Percentiles rank a stretch among this genome's conserved stretches.
Conservation (phyloP, 2,888 invertebrate species). For the Caenorhabditis panamensis region DNA sequence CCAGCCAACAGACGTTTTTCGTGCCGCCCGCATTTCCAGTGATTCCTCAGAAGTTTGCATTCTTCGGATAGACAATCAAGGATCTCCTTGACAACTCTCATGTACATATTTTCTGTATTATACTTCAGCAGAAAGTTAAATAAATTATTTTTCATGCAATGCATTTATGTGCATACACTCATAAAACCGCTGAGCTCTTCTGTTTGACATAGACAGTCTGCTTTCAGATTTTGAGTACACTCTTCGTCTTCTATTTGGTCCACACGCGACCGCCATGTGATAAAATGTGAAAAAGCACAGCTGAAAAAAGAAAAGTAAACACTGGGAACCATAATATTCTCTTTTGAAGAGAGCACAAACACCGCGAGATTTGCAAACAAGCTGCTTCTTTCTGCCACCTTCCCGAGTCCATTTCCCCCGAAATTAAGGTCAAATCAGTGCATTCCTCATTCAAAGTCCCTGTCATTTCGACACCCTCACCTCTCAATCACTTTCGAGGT, state of each 20-base stretch:
- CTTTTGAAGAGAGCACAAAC: constrained; percentile 50
- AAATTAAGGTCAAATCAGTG: no score
- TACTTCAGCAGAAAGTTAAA: neutral
- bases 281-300: constrained; percentile 19
- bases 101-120: constrained; percentile 32
- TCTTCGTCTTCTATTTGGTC: neutral
- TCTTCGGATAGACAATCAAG: constrained; percentile 36
- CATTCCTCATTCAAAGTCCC: neutral
- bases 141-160: constrained; percentile 1
- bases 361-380: constrained; percentile 32
- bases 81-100: constrained; percentile 12
- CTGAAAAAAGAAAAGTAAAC: constrained; percentile 11
- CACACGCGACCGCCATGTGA: no score
- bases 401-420: neutral
- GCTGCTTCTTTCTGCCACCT: neutral
- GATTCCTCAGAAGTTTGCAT: constrained; percentile 38
- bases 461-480: neutral
- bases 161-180: no score
- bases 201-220: no score
- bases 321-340: constrained; percentile 24
- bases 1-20: constrained; percentile 39
- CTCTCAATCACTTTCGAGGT: neutral
- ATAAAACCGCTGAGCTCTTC: no score
- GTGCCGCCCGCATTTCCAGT: constrained; percentile 39
- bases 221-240: no score